Conservation (phyloP, 2,888 invertebrate genomes). For the Acrocyrtus sp. region DNA sequence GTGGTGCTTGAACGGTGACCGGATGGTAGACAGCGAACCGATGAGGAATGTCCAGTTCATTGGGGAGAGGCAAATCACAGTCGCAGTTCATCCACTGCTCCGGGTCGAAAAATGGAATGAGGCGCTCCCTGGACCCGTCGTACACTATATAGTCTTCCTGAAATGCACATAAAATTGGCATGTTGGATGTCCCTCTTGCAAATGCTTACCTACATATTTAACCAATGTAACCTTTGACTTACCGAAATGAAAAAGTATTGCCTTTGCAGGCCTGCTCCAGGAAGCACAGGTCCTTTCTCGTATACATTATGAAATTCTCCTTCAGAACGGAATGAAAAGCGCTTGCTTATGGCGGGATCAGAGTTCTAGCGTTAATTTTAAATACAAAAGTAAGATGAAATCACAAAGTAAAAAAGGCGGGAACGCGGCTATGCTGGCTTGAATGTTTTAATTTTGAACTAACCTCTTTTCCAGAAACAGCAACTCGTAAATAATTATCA, state of each 20-base stretch:
- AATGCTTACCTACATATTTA: background rate
- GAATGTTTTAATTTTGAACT: background rate
- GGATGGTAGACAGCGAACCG: constrained; percentile 42
- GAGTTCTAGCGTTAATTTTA: constrained; percentile 17
- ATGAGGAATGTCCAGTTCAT: constrained; percentile 42
- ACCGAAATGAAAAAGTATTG: constrained; percentile 29
- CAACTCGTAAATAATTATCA: constrained; percentile 9
- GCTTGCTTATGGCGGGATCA: constrained; percentile 1
- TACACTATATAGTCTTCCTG: constrained; percentile 33
- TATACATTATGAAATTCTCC: constrained; percentile 28
- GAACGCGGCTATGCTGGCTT: no score
- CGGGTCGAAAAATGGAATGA: constrained; percentile 41
- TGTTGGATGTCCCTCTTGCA: background rate
- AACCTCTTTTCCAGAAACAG: constrained; percentile 18
- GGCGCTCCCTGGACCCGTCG: constrained; percentile 24
- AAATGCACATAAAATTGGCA: background rate
- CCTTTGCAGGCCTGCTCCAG: constrained; percentile 16
- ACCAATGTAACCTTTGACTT: background rate
- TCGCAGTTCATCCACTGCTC: constrained; percentile 28
- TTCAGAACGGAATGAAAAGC: constrained; percentile 14
- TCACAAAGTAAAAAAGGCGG: background rate
- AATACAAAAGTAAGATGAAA: background rate
- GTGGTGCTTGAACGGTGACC: constrained; percentile 48
- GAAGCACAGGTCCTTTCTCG: constrained; percentile 32
- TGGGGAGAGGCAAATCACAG: constrained; percentile 31